Evolutionary conservation across 2,888 invertebrate species (phyloP).

Genomic region (Aromia moschata): DNA sequence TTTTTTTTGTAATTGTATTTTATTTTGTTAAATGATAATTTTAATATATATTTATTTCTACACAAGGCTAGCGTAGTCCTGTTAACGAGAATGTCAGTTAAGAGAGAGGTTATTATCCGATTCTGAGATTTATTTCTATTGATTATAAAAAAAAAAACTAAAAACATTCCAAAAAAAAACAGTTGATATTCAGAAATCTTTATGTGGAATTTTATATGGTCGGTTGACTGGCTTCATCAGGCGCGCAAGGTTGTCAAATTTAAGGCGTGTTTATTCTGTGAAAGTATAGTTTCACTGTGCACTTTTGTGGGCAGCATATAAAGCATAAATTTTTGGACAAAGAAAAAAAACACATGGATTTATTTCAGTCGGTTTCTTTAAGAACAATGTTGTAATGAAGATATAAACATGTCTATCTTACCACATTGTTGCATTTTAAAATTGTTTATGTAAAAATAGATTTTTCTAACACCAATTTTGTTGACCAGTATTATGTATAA

Average conservation of each 20-base stretch:
- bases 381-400: too few relatives aligned
- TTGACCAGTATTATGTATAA: not conserved
- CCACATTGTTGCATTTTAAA: too few relatives aligned
- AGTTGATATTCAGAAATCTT: constrained; percentile 38
- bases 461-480: too few relatives aligned
- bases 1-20: constrained; percentile 42
- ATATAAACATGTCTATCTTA: too few relatives aligned
- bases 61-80: constrained; percentile 25
- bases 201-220: constrained; percentile 24
- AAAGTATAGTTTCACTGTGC: too few relatives aligned
- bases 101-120: constrained; percentile 15
- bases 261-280: too few relatives aligned
- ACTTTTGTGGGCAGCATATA: too few relatives aligned
- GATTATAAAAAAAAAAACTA: constrained; percentile 34
- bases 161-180: constrained; percentile 45
- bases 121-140: constrained; percentile 40
- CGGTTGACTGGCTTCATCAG: constrained; percentile 1
- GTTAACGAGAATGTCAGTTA: constrained; percentile 19
- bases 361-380: too few relatives aligned
- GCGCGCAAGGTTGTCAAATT: not conserved
- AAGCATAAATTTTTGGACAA: too few relatives aligned
- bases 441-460: too few relatives aligned
- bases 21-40: constrained; percentile 42
- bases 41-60: constrained; percentile 43
- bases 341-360: too few relatives aligned